Evolutionary conservation across 2,888 invertebrate species (phyloP), one percentile per base, ranked within the genome.

Genomic region (Cabera pusaria): DNA sequence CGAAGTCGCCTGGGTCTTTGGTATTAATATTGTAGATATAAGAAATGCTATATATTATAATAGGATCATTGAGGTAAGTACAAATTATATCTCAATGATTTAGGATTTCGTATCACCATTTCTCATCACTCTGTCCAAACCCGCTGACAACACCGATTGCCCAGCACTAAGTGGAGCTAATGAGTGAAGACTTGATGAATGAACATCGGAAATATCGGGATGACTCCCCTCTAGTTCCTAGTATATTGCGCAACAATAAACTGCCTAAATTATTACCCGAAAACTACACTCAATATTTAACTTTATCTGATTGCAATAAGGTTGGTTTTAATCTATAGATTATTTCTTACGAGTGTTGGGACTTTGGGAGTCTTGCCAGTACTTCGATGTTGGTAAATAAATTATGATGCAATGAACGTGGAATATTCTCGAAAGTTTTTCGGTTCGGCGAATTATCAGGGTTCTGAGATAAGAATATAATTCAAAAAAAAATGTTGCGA

Each of bases 281-380:
- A 2, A 8, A 19, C 1, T 6, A 22, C 42, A 26, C 5, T 19
- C 29, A 17, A 44, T 21, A 35, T 27, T 20, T 21, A 27, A 38
- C 41, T 24, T 26, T 40, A 23, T 7, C 0, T 0, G 5, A 4
- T 14, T 6, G 6, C 0, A 5, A 36, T 46, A 52, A 29, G 39
- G 44, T 48, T n/a, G n/a, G n/a, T n/a, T n/a, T n/a, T n/a, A n/a
- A n/a, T n/a, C n/a, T n/a, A n/a, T n/a, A n/a, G n/a, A n/a, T n/a
- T n/a, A n/a, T n/a, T n/a, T n/a, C n/a, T n/a, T n/a, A n/a, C n/a
- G n/a, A n/a, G n/a, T n/a, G n/a, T n/a, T n/a, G 54, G 36, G 49
- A 56, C 45, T n/a, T n/a, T 72, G 73, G 74, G 78, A 69, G 52
- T 48, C 34, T 48, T 77, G 79, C 79, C 79, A 79, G 70, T 57